Conservation (phyloP, 2,797 vertebrate species). For the Phylloscopus collybita region DNA sequence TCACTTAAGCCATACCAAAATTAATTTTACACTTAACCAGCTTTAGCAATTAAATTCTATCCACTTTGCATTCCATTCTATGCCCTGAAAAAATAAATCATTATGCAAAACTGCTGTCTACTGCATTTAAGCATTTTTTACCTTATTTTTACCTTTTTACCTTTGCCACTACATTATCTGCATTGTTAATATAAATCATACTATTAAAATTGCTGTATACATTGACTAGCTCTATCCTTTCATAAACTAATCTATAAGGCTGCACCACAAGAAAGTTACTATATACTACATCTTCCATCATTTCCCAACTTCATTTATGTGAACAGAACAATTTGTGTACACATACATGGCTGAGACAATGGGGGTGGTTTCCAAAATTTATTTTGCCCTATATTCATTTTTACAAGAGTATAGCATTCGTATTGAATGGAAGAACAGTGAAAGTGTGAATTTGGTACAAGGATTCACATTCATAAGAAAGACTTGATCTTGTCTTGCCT, state of each 20-base stretch:
- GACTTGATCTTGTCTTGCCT: background rate
- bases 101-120: background rate
- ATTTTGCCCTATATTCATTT: background rate
- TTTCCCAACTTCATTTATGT: background rate
- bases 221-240: background rate
- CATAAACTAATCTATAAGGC: background rate
- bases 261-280: background rate
- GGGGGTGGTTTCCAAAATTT: background rate
- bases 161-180: background rate
- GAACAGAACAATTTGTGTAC: background rate
- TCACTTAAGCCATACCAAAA: background rate
- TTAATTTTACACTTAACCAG: conserved; percentile 17
- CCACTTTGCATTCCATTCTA: background rate
- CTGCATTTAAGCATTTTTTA: background rate
- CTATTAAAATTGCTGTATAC: background rate
- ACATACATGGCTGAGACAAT: background rate
- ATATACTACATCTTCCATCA: background rate
- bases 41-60: background rate
- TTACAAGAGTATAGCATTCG: background rate
- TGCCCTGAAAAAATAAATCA: background rate
- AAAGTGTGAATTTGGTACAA: background rate
- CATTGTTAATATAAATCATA: background rate
- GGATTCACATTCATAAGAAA: background rate
- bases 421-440: background rate
- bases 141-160: background rate